Evolutionary conservation across 2,113 vertebrate species (phyloP).

Genomic region (Marcusenius ussheri): DNA sequence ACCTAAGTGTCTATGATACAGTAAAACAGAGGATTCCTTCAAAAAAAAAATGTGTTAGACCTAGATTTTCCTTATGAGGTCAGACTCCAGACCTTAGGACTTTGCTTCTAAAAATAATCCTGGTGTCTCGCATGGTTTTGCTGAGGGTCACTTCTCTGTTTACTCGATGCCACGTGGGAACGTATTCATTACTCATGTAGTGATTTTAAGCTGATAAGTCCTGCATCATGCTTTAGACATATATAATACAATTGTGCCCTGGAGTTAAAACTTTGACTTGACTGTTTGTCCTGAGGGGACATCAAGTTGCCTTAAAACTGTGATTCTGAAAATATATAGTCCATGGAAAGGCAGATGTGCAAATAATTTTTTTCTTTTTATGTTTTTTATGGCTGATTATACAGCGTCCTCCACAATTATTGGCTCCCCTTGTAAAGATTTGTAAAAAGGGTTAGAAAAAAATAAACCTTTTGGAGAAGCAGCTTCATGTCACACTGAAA

Average conservation of each 20-base stretch:
- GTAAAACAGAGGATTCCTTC: background rate
- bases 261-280: background rate
- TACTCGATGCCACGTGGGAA: background rate
- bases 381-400: background rate
- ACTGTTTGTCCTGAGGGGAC: background rate
- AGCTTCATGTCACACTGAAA: too few species aligned
- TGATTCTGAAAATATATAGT: background rate
- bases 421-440: too few species aligned
- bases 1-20: background rate
- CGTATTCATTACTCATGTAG: background rate
- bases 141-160: constrained; percentile 26
- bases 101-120: constrained; percentile 1
- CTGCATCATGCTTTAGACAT: background rate
- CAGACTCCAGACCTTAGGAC: background rate
- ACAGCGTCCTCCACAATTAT: too few species aligned
- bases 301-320: background rate
- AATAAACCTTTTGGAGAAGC: too few species aligned
- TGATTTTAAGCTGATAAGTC: background rate
- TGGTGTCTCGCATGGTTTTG: background rate
- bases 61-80: background rate
- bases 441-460: too few species aligned
- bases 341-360: background rate
- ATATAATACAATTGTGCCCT: background rate
- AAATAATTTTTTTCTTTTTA: background rate
- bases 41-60: background rate